A percentile compares a stretch with the other conserved stretches of the same genome.
Evolutionary conservation across 2,113 vertebrate genomes (phyloP).

Genomic region (Ctenomys sociabilis): DNA sequence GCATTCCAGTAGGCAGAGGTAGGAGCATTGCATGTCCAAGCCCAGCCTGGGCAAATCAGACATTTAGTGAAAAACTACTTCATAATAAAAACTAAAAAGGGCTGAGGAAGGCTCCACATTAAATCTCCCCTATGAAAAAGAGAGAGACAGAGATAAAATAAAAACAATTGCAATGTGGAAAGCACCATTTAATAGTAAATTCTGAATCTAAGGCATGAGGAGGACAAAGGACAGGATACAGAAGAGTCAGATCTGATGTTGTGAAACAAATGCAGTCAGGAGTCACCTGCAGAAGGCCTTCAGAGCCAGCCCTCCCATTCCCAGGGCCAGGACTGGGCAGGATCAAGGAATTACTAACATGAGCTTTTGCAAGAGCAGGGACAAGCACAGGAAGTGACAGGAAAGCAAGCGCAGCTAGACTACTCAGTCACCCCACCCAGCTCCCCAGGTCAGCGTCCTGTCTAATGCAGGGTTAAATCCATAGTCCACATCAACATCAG

Average conservation of each 20-base stretch:
- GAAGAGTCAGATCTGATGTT: fast-evolving
- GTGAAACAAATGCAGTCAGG: not conserved
- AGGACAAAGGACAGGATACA: not conserved
- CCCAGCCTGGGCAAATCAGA: not conserved
- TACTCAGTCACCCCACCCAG: not conserved
- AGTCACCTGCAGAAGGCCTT: not conserved
- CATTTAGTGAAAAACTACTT: not conserved
- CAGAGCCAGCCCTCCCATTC: not conserved
- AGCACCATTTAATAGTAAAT: not conserved
- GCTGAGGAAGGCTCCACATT: not conserved
- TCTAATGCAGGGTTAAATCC: slow-evolving; percentile 52
- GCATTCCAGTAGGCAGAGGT: not conserved
- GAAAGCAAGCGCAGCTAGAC: not conserved
- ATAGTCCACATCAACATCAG: slow-evolving; percentile 57
- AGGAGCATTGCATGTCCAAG: not conserved
- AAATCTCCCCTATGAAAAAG: not conserved
- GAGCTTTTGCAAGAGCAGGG: not conserved
- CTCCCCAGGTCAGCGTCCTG: slow-evolving; percentile 18
- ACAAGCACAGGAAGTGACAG: not conserved
- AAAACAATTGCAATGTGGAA: fast-evolving
- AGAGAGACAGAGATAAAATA: not conserved
- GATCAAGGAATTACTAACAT: not conserved
- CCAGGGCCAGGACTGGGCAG: not conserved
- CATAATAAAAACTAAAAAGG: not conserved
- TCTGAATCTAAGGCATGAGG: not conserved